A percentile compares a stretch with the other conserved stretches of the same genome.
Conservation (phyloP, 2,113 vertebrate genomes). For the Eidolon helvum region DNA sequence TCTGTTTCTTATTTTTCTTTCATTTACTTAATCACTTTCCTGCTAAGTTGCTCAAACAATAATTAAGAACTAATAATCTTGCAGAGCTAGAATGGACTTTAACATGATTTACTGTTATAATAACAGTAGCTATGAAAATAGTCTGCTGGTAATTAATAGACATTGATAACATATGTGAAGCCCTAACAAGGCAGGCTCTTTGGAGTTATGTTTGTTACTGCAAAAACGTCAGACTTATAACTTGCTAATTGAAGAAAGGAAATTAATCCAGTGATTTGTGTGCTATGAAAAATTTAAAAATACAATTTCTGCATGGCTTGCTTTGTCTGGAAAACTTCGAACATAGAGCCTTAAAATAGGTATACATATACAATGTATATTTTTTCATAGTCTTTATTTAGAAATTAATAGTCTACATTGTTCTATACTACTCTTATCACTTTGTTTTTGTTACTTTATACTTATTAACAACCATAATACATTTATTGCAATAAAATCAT, state of each 20-base stretch:
- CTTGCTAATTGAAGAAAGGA: background rate
- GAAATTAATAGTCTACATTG: background rate
- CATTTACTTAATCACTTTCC: background rate
- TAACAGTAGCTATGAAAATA: background rate
- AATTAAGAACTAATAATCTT: slow-evolving; percentile 23
- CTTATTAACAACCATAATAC: background rate
- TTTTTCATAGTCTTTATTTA: background rate
- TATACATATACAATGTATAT: background rate
- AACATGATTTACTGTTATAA: background rate
- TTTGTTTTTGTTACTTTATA: background rate
- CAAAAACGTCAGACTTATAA: background rate
- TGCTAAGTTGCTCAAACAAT: background rate
- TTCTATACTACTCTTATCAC: background rate
- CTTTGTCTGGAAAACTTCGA: background rate
- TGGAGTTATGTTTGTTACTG: background rate
- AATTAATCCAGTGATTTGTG: background rate
- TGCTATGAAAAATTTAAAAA: background rate
- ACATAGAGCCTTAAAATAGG: background rate
- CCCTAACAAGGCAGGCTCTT: background rate
- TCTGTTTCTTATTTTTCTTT: background rate
- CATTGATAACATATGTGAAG: background rate
- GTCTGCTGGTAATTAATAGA: background rate
- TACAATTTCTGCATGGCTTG: background rate
- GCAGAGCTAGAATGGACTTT: background rate
- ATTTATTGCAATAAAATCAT: background rate